A percentile compares a stretch with the other conserved stretches of the same genome.
Conservation (phyloP, 2,888 invertebrate genomes). For the Dicycla oo region DNA sequence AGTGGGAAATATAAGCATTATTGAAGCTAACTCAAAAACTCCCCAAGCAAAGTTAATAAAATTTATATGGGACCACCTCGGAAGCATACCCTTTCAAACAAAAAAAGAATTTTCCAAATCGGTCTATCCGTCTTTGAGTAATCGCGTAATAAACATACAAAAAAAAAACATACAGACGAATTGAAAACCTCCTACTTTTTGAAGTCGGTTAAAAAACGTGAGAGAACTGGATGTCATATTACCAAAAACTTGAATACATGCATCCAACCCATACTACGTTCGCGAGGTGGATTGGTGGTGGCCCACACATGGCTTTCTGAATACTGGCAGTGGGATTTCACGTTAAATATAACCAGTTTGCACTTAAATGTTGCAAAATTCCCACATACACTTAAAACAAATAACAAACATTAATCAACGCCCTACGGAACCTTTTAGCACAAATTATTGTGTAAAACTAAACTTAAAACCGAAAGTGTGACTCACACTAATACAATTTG, state of each 20-base stretch:
- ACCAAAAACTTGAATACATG: not conserved
- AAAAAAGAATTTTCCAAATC: no score
- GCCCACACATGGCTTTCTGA: not conserved
- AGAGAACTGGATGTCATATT: not conserved
- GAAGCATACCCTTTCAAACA: no score
- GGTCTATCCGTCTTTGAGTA: no score
- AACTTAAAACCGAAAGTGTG: slow-evolving; percentile 63
- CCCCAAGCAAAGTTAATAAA: no score
- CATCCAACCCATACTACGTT: not conserved
- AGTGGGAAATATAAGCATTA: no score
- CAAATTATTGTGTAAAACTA: slow-evolving; percentile 43
- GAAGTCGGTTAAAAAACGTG: no score
- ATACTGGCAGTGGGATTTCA: not conserved
- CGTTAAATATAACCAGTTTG: not conserved
- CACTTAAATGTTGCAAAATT: slow-evolving; percentile 31
- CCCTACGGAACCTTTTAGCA: slow-evolving; percentile 45
- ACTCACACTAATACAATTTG: slow-evolving; percentile 64
- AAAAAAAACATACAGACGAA: no score
- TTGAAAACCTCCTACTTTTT: no score
- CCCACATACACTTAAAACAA: slow-evolving; percentile 35
- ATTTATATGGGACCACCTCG: no score
- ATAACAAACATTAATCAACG: slow-evolving; percentile 35
- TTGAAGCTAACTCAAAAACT: no score
- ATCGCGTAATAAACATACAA: no score
- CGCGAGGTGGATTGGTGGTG: not conserved